Percentiles rank a stretch among this genome's conserved stretches.
These are phyloP conservation scores for Erebia palarica DNA, from an alignment of 2,888 invertebrate genomes.

Conservation along the genomic window DNA sequence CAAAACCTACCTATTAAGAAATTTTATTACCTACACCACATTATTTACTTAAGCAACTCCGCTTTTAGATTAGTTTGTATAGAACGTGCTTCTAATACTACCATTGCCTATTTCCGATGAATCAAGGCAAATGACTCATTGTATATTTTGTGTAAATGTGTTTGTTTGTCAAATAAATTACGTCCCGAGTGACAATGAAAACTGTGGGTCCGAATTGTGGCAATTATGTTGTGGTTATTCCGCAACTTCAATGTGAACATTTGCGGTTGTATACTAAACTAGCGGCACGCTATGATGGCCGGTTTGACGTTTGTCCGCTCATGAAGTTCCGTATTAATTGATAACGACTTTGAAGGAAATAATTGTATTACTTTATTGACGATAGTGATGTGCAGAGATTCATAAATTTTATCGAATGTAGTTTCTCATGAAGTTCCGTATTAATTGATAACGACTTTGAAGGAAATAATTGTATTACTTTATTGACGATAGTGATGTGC, in stretches of 20 bases:
- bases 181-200: neutral
- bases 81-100: neutral
- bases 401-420: too few species aligned
- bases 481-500: too few species aligned
- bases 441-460: too few species aligned
- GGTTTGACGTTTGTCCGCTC: too few species aligned
- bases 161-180: slow-evolving; percentile 8
- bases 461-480: too few species aligned
- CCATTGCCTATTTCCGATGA: neutral
- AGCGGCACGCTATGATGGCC: too few species aligned
- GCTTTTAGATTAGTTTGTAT: neutral
- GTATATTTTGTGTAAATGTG: neutral
- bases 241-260: slow-evolving; percentile 5
- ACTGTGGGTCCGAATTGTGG: neutral
- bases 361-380: too few species aligned
- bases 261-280: neutral
- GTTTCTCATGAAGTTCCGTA: too few species aligned
- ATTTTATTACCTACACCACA: neutral
- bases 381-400: too few species aligned
- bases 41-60: neutral
- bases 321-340: too few species aligned
- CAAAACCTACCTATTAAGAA: neutral
- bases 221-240: slow-evolving; percentile 7
- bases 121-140: neutral
- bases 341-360: too few species aligned